phyloP scores from a whole-genome alignment of 2,888 invertebrate genomes.

The Aphodius granarius region DNA sequence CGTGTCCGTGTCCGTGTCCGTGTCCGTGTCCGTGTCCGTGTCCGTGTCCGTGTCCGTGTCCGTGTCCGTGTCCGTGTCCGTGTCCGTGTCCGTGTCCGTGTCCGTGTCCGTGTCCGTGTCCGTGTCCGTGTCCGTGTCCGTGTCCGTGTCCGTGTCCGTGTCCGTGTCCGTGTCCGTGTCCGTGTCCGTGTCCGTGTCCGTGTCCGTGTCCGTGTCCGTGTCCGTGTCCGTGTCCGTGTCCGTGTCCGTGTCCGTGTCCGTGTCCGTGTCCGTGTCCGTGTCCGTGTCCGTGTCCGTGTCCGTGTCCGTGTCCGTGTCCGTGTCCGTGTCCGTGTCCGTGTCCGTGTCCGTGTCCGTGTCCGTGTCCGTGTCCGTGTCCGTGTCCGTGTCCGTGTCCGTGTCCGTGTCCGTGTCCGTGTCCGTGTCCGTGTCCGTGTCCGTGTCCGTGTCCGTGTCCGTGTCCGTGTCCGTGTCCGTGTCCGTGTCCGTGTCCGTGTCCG shows the following conservation, averaged over 20 bases:
- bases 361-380: neutral
- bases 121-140: slow-evolving; percentile 3
- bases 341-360: neutral
- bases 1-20: slow-evolving; percentile 5
- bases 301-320: neutral
- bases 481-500: slow-evolving; percentile 4
- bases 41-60: slow-evolving; percentile 10
- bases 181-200: neutral
- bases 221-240: slow-evolving; percentile 8
- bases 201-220: neutral
- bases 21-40: slow-evolving; percentile 7
- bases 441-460: neutral
- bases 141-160: neutral
- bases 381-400: neutral
- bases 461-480: neutral
- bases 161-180: neutral
- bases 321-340: neutral
- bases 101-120: slow-evolving; percentile 5
- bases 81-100: slow-evolving; percentile 5
- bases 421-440: neutral
- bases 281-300: neutral
- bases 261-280: neutral
- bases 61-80: slow-evolving; percentile 12
- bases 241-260: neutral
- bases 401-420: neutral